Conservation (phyloP, 1,140 invertebrate genomes). For the Tachypleus tridentatus region DNA sequence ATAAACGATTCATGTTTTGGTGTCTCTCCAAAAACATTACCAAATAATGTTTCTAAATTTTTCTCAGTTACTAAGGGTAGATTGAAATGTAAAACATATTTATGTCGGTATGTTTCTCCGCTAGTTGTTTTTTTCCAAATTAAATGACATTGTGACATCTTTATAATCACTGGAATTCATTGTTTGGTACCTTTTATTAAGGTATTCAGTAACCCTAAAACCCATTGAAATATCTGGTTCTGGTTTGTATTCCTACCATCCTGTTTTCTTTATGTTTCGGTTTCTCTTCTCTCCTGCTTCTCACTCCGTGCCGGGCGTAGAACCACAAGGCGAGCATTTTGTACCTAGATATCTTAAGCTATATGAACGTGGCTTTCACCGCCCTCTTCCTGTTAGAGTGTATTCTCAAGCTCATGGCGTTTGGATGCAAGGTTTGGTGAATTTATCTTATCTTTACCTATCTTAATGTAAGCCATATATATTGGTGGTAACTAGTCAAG, state of each 20-base stretch:
- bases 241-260: slow-evolving; percentile 1
- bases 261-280: slow-evolving; percentile 14
- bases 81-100: too few species aligned
- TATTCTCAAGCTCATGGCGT: slow-evolving; percentile 89
- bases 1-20: too few species aligned
- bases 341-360: slow-evolving; percentile 71
- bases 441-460: not conserved
- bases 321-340: slow-evolving; percentile 74
- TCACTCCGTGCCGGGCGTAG: slow-evolving; percentile 40
- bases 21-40: too few species aligned
- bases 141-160: too few species aligned
- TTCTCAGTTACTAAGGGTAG: too few species aligned
- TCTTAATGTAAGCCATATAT: too few species aligned
- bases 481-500: too few species aligned
- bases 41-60: too few species aligned
- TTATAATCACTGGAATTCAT: too few species aligned
- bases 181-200: not conserved
- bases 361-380: slow-evolving; percentile 89
- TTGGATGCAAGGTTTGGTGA: slow-evolving; percentile 75
- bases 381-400: slow-evolving; percentile 92
- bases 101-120: too few species aligned
- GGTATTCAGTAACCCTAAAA: slow-evolving; percentile 12
- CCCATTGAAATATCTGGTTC: slow-evolving; percentile 17
- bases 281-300: slow-evolving; percentile 17
- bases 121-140: too few species aligned